phyloP scores from a whole-genome alignment of 2,797 vertebrate genomes.

The Delichon dasypus region DNA sequence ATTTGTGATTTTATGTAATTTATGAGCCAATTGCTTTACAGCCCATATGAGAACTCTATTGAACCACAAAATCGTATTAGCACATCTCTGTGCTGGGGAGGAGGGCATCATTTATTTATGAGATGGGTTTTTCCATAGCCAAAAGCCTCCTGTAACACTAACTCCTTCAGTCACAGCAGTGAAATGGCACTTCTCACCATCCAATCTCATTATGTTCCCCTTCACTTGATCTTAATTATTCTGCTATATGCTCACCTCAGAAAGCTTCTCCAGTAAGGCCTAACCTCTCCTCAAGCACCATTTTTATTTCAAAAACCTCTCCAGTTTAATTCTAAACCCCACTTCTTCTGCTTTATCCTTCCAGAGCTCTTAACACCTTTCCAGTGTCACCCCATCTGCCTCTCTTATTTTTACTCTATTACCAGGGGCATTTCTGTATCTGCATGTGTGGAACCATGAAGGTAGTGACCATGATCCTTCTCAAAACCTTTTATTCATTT shows the following conservation, averaged over 20 bases:
- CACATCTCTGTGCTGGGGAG: neutral
- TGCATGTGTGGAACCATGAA: neutral
- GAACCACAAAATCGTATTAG: neutral
- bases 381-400: neutral
- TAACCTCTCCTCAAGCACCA: constrained; percentile 3
- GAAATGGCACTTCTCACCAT: constrained; percentile 1
- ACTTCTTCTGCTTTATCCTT: neutral
- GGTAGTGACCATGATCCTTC: neutral
- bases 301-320: constrained; percentile 14
- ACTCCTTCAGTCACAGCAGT: neutral
- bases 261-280: constrained; percentile 1
- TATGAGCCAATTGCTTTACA: neutral
- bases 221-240: constrained; percentile 53
- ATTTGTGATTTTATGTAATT: neutral
- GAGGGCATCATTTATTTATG: neutral
- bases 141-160: neutral
- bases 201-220: constrained; percentile 15
- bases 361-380: neutral
- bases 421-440: neutral
- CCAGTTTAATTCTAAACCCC: constrained; percentile 1
- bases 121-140: neutral
- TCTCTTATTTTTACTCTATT: neutral
- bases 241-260: neutral
- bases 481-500: neutral
- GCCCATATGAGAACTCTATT: neutral